These are phyloP conservation scores for Drosophila chauvacae DNA, from an alignment of 1,140 invertebrate genomes.

Conservation along the genomic window DNA sequence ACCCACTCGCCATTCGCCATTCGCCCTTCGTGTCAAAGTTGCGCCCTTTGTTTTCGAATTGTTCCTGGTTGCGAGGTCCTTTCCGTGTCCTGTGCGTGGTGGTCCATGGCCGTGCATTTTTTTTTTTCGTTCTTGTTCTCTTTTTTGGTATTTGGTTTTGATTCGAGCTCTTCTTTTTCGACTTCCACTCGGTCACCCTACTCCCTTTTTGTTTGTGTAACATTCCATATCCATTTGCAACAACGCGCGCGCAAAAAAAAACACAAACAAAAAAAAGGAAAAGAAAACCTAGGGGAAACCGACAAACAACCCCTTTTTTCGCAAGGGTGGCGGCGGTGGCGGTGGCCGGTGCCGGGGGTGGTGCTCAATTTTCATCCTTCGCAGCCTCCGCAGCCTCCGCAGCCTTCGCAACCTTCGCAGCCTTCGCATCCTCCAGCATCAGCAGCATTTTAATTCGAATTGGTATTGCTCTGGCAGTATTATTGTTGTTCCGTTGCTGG, in stretches of 20 bases:
- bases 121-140: constrained; percentile 22
- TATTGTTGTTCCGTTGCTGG: constrained; percentile 66
- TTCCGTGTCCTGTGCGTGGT: constrained; percentile 49
- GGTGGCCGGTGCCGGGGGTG: constrained; percentile 29
- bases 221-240: constrained; percentile 80
- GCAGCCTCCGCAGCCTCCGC: constrained; percentile 10
- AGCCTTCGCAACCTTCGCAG: constrained; percentile 6
- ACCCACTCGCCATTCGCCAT: not conserved
- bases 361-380: constrained; percentile 44
- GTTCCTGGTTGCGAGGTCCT: constrained; percentile 44
- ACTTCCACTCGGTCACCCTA: constrained; percentile 53
- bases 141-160: constrained; percentile 41
- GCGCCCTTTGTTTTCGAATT: constrained; percentile 42
- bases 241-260: constrained; percentile 44
- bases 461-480: constrained; percentile 74
- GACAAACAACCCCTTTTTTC: constrained; percentile 70
- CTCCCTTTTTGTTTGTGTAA: constrained; percentile 71
- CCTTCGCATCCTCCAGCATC: constrained; percentile 23
- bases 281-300: constrained; percentile 26
- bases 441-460: constrained; percentile 82
- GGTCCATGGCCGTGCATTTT: constrained; percentile 22
- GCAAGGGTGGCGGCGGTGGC: constrained; percentile 6
- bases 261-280: constrained; percentile 20
- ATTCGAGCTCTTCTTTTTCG: constrained; percentile 49
- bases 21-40: constrained; percentile 32